phyloP scores from a whole-genome alignment of 2,797 vertebrate genomes.

The Alectoris magna region DNA sequence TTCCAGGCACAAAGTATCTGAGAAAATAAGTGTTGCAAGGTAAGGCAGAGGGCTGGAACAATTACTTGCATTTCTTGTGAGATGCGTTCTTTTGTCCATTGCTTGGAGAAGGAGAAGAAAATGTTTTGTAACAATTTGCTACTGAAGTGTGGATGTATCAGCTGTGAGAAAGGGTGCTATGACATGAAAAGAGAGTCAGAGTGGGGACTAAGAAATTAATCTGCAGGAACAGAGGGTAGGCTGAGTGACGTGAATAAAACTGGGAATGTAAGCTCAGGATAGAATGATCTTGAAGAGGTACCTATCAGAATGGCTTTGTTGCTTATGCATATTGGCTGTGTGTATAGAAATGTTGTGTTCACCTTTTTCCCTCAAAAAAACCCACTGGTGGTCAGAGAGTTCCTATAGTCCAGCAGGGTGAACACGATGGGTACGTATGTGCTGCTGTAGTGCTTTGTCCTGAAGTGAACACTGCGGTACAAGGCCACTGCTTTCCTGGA shows the following conservation, averaged over 20 bases:
- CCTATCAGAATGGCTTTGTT: background rate
- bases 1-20: background rate
- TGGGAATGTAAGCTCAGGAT: background rate
- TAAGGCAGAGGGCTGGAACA: background rate
- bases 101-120: background rate
- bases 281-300: background rate
- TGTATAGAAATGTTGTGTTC: background rate
- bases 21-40: background rate
- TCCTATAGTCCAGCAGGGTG: background rate
- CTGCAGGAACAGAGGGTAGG: background rate
- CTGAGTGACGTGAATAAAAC: background rate
- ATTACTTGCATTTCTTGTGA: background rate
- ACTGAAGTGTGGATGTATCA: background rate
- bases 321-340: background rate
- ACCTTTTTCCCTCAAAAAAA: background rate
- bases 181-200: background rate
- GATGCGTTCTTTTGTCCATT: background rate
- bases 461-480: background rate
- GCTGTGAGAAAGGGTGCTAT: background rate
- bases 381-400: background rate
- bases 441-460: background rate
- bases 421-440: fast-evolving
- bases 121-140: background rate
- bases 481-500: background rate
- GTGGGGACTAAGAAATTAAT: background rate